These are phyloP conservation scores for Thalassoma bifasciatum DNA, from an alignment of 2,113 vertebrate genomes.

Conservation along the genomic window DNA sequence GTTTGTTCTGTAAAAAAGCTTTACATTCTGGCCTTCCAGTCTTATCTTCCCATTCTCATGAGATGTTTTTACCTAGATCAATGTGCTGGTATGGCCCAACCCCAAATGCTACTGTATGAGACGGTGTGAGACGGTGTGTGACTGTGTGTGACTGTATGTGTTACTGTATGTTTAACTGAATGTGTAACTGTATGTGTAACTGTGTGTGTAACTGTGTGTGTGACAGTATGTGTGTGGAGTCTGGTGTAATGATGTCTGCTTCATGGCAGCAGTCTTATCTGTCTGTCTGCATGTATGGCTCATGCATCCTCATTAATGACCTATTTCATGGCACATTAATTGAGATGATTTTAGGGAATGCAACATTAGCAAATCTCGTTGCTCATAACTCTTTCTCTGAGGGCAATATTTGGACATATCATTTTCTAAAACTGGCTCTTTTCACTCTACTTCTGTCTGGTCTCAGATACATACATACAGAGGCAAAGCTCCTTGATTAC, in stretches of 20 bases:
- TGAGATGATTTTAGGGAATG: constrained; percentile 78
- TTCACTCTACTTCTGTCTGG: constrained; percentile 15
- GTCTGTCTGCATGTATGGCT: constrained; percentile 72
- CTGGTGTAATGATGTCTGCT: constrained; percentile 62
- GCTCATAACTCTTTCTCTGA: constrained; percentile 73
- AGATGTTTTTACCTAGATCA: too few relatives aligned
- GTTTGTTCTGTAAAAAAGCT: too few relatives aligned
- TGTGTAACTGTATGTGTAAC: too few relatives aligned
- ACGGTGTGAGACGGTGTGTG: not conserved
- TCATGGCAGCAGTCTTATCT: constrained; percentile 56
- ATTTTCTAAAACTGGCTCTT: constrained; percentile 22
- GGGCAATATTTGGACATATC: constrained; percentile 64
- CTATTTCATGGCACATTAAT: constrained; percentile 82
- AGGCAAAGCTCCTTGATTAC: not conserved
- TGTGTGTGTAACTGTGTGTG: too few relatives aligned
- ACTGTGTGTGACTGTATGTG: too few relatives aligned
- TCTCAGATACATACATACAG: not conserved
- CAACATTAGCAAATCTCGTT: constrained; percentile 72
- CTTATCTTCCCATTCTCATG: too few relatives aligned
- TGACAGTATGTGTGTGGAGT: constrained; percentile 24
- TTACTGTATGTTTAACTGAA: too few relatives aligned
- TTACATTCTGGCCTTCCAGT: too few relatives aligned
- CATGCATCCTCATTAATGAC: constrained; percentile 79
- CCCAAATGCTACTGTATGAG: too few relatives aligned
- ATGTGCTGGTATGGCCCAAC: too few relatives aligned